These are phyloP conservation scores for Serranus cabrilla DNA, from an alignment of 2,797 vertebrate genomes.

Conservation along the genomic window DNA sequence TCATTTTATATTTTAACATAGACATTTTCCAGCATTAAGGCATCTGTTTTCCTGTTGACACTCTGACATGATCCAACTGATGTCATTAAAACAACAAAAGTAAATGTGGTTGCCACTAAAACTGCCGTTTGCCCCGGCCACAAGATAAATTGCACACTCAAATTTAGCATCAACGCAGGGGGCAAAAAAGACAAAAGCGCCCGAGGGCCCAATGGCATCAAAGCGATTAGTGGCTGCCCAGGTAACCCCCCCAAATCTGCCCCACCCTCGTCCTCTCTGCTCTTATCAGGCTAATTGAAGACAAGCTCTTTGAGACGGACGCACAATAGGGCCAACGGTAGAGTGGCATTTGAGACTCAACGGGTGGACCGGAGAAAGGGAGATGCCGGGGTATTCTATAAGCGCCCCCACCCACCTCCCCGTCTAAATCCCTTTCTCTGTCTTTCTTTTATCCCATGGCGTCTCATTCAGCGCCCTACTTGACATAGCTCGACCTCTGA, in stretches of 20 bases:
- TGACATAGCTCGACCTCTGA: conserved; percentile 84
- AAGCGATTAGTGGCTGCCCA: conserved; percentile 90
- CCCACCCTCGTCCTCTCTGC: conserved; percentile 88
- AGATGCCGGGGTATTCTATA: conserved; percentile 76
- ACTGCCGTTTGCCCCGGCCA: conserved; percentile 73
- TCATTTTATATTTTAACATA: background rate
- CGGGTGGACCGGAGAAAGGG: conserved; percentile 76
- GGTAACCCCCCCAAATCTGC: conserved; percentile 64
- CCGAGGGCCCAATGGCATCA: conserved; percentile 86
- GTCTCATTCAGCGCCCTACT: conserved; percentile 83
- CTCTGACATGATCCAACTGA: conserved; percentile 37
- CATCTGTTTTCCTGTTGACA: conserved; percentile 24
- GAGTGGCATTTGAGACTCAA: conserved; percentile 83
- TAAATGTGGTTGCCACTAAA: conserved; percentile 52
- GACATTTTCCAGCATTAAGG: background rate
- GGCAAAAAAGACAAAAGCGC: conserved; percentile 86
- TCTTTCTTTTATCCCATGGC: conserved; percentile 80
- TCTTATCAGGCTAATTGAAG: conserved; percentile 95
- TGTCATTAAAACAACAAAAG: conserved; percentile 53
- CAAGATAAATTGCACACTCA: conserved; percentile 89
- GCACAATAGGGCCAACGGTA: conserved; percentile 81
- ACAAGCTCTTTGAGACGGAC: conserved; percentile 86
- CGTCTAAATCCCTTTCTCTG: conserved; percentile 77
- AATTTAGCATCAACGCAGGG: conserved; percentile 89
- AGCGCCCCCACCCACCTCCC: conserved; percentile 71